These are phyloP conservation scores for Asarcornis scutulata DNA, from an alignment of 2,113 vertebrate genomes.

Conservation along the genomic window DNA sequence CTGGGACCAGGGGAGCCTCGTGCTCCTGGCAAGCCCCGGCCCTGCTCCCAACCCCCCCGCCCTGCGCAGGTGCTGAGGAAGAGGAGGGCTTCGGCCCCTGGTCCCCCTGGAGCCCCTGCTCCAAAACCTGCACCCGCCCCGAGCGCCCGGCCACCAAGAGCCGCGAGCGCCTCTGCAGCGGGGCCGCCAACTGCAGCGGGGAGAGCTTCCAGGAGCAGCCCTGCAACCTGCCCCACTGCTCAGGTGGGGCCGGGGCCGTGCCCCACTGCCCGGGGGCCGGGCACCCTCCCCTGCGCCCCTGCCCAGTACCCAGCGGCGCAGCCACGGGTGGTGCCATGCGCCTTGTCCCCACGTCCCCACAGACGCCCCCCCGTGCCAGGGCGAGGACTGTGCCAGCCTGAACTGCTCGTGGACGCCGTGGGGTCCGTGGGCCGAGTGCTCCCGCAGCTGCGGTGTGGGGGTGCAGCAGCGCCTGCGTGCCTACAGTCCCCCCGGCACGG, in stretches of 20 bases:
- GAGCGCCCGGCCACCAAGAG: constrained; percentile 76
- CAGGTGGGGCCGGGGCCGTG: neutral
- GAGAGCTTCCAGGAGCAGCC: constrained; percentile 76
- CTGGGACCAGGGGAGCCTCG: no score
- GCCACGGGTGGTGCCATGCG: neutral
- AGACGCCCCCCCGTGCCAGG: constrained; percentile 67
- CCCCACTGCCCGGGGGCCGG: constrained; percentile 39
- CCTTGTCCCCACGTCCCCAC: neutral
- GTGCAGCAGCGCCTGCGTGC: constrained; percentile 86
- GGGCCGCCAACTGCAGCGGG: constrained; percentile 75
- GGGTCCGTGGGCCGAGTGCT: constrained; percentile 83
- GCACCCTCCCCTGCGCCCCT: neutral
- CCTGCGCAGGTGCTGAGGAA: neutral
- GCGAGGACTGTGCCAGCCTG: constrained; percentile 62
- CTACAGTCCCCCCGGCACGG: constrained; percentile 77
- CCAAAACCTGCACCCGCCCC: constrained; percentile 80
- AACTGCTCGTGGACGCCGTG: constrained; percentile 89
- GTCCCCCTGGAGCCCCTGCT: constrained; percentile 85
- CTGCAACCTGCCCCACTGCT: constrained; percentile 84
- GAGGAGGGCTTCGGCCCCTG: constrained; percentile 76
- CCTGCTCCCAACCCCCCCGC: neutral
- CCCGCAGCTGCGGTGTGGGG: constrained; percentile 87
- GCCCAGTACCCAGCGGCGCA: neutral
- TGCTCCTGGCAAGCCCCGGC: no score
- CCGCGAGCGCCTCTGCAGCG: constrained; percentile 76